Base-by-base conservation (phyloP, 2,113 vertebrate species). In the Globicephala melas region DNA sequence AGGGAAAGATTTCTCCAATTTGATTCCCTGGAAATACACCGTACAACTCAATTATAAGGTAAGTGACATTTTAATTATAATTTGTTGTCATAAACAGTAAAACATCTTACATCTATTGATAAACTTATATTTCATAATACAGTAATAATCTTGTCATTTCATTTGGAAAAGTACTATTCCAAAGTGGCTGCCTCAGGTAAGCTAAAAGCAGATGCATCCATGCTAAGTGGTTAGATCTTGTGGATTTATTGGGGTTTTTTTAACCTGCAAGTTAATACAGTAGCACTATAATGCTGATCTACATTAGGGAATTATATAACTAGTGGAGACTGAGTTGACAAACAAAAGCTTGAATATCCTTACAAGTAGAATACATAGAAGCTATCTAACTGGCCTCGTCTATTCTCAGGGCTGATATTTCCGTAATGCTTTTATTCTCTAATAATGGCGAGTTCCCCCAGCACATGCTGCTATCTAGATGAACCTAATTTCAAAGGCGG, bases 401-500 rank as follows among this genome's bases (percentile, higher is more conserved):
- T 90, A 65, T 33, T 70, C 63, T 68, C 44, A 5, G 81, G 20
- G 60, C 50, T 77, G 55, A 80, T 85, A 85, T 96, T 92, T 94
- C 44, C 0, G 76, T n/a, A 79, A 96, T 63, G 95, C 90, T 95
- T 97, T 97, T 92, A 90, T 96, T 96, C 67, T 77, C 89, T n/a
- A 17, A 89, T 86, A 92, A 96, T 63, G 86, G 74, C 5, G 6
- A 86, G 85, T 60, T 76, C 18, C 44, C 89, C 53, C n/a, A 85
- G 91, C 89, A 93, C 80, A 65, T 5, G 91, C 70, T 28, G 73
- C 74, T 91, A 84, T 96, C 96, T 80, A 96, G 96, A 97, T 96
- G 89, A 97, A 97, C 95, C 71, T 88, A 97, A 97, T 98, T 96
- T 97, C 91, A 91, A 96, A 96, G 95, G 85, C 68, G 17, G 70